Conservation (phyloP, 2,113 vertebrate genomes). For the Merops nubicus region DNA sequence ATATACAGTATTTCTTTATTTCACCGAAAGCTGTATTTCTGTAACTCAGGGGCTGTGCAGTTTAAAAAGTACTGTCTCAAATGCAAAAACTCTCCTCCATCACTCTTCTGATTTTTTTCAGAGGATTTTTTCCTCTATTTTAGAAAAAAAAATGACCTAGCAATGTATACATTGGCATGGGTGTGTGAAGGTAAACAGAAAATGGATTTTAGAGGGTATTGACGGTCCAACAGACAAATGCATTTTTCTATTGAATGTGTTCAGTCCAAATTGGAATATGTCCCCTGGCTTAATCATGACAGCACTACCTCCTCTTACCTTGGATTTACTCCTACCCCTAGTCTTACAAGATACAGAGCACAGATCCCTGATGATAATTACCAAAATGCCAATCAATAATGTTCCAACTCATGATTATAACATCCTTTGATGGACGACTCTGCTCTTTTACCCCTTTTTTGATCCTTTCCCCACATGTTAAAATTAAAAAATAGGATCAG, state of each 20-base stretch:
- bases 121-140: not conserved
- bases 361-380: not conserved
- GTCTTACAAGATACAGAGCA: not conserved
- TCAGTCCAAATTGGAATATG: not conserved
- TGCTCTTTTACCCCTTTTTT: not conserved
- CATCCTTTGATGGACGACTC: not conserved
- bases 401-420: not conserved
- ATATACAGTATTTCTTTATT: not conserved
- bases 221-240: not conserved
- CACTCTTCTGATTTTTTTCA: not conserved
- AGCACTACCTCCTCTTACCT: not conserved
- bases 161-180: rapidly evolving
- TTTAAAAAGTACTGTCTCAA: not conserved
- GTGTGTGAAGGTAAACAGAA: not conserved
- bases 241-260: not conserved
- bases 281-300: not conserved
- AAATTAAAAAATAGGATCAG: not conserved
- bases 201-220: not conserved
- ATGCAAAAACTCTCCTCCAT: not conserved
- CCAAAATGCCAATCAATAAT: not conserved
- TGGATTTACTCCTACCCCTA: not conserved
- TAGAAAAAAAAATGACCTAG: not conserved
- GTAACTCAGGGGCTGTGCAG: not conserved
- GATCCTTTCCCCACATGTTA: not conserved
- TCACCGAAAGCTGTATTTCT: not conserved